Evolutionary conservation across 2,113 vertebrate species (phyloP).

Genomic region (Dicrurus megarhynchus): DNA sequence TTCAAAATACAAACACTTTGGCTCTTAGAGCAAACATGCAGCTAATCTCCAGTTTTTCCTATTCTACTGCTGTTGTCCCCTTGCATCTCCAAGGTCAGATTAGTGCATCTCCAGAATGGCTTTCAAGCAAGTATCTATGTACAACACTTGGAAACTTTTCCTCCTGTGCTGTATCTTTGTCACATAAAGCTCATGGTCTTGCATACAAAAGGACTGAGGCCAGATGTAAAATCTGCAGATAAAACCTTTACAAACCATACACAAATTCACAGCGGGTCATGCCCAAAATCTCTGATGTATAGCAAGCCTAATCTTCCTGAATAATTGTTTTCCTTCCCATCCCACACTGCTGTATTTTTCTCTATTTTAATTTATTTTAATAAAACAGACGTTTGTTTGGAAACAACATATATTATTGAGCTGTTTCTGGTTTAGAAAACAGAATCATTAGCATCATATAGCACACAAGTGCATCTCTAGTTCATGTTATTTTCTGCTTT

Average conservation of each 20-base stretch:
- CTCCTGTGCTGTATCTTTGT: neutral
- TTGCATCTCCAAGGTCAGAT: neutral
- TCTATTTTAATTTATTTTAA: conserved; percentile 31
- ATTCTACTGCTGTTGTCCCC: neutral
- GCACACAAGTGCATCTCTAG: neutral
- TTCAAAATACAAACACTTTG: neutral
- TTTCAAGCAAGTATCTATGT: neutral
- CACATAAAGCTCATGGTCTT: neutral
- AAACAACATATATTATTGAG: conserved; percentile 9
- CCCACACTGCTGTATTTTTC: neutral
- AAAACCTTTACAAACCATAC: neutral
- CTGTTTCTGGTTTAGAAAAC: conserved; percentile 26
- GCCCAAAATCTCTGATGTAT: neutral
- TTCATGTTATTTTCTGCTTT: conserved; percentile 44
- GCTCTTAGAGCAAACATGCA: neutral
- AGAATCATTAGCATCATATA: conserved; percentile 40
- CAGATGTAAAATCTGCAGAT: neutral
- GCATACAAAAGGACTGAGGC: neutral
- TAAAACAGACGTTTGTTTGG: conserved; percentile 6
- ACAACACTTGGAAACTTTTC: neutral
- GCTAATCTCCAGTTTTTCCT: neutral
- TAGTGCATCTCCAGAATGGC: neutral
- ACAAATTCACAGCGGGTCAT: neutral
- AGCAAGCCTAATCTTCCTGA: conserved; percentile 28
- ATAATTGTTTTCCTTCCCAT: neutral